Evolutionary conservation across 2,113 vertebrate species (phyloP).

Genomic region (Gasterosteus nipponicus): DNA sequence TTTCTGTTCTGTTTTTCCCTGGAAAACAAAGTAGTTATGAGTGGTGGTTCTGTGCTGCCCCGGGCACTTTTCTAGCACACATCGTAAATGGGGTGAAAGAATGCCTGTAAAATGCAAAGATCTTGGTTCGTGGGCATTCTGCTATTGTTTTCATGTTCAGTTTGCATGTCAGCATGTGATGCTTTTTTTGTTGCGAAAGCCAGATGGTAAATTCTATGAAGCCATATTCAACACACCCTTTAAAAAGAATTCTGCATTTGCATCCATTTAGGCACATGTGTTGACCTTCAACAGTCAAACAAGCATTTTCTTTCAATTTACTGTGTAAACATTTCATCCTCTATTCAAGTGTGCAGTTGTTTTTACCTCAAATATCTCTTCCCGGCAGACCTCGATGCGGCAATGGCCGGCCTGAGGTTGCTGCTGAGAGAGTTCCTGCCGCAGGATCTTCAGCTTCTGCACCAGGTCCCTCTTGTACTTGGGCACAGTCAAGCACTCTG

Average conservation of each 20-base stretch:
- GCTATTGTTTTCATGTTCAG: constrained; percentile 26
- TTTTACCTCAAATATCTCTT: constrained; percentile 95
- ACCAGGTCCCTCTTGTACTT: constrained; percentile 95
- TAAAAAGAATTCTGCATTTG: background rate
- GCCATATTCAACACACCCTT: background rate
- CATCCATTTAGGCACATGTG: background rate
- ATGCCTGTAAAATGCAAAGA: constrained; percentile 49
- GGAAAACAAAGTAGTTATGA: constrained; percentile 61
- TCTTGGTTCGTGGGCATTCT: constrained; percentile 29
- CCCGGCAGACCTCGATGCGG: constrained; percentile 94
- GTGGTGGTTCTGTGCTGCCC: constrained; percentile 49
- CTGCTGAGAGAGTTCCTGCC: constrained; percentile 94
- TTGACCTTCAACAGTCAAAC: constrained; percentile 6
- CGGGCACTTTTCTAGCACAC: constrained; percentile 51
- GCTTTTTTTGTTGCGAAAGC: background rate
- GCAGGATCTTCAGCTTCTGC: constrained; percentile 93
- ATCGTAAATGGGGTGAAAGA: constrained; percentile 54
- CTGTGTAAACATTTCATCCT: background rate
- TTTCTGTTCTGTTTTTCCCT: constrained; percentile 55
- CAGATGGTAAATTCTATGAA: constrained; percentile 6
- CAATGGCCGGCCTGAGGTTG: constrained; percentile 96
- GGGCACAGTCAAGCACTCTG: constrained; percentile 92
- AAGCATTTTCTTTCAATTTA: constrained; percentile 5
- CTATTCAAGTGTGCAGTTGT: background rate
- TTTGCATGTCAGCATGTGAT: background rate